These are phyloP conservation scores for Alloscopus bannaensis DNA, from an alignment of 2,888 invertebrate species.

Conservation along the genomic window DNA sequence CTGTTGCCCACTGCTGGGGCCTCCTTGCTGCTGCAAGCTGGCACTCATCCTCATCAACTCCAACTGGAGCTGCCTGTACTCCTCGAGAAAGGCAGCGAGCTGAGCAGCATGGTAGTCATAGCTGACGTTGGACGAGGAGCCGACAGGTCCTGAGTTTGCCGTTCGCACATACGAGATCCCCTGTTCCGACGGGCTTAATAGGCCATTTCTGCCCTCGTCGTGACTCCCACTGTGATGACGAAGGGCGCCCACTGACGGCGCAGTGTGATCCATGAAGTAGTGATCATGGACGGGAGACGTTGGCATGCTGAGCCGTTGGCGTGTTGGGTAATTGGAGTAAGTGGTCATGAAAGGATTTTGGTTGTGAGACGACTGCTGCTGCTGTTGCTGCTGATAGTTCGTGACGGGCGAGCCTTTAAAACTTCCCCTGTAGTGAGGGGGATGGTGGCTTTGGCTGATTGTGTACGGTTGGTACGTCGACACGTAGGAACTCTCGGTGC, in stretches of 20 bases:
- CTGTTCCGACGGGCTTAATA: conserved; percentile 72
- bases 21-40: conserved; percentile 46
- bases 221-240: conserved; percentile 55
- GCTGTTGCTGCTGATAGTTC: conserved; percentile 34
- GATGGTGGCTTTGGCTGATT: conserved; percentile 46
- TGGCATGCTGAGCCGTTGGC: conserved; percentile 80
- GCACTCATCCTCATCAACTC: conserved; percentile 85
- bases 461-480: conserved; percentile 52
- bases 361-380: conserved; percentile 35
- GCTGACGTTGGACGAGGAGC: conserved; percentile 76
- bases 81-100: conserved; percentile 86
- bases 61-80: conserved; percentile 85
- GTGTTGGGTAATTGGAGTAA: conserved; percentile 43
- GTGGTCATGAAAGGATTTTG: conserved; percentile 46
- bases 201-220: conserved; percentile 44
- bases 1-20: background rate
- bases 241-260: conserved; percentile 78
- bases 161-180: conserved; percentile 74
- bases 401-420: conserved; percentile 40
- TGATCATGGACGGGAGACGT: conserved; percentile 80
- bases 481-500: conserved; percentile 75
- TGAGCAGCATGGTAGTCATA: conserved; percentile 89
- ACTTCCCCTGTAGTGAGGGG: conserved; percentile 33
- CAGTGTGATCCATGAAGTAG: conserved; percentile 38
- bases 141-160: conserved; percentile 60